Base-by-base conservation (phyloP, 2,888 invertebrate species). In the Cerastis rubricosa region DNA sequence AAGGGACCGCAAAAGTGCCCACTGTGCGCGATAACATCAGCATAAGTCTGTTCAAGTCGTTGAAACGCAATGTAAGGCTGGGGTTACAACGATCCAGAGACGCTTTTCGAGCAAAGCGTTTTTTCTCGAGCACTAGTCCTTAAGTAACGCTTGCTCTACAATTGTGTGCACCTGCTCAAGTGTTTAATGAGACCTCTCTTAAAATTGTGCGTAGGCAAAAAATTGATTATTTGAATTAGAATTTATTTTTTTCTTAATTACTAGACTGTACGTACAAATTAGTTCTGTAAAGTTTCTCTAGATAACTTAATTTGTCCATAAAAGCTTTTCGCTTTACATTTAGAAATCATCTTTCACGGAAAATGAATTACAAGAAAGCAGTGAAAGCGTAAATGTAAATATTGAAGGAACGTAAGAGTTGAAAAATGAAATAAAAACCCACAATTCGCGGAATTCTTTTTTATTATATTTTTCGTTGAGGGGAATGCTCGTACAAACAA, bases 1-100 rank as follows among this genome's bases (percentile, higher is more conserved):
- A 94, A 85, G 94, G 94, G 86, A 90, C 93, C 94, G 94, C 92
- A 90, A 90, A 78, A 93, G 92, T 89, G 89, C 86, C 90, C 85
- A 89, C 88, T 86, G 89, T 87, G 85, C 74, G 78, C 78, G 94
- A 94, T 94, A 93, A 89, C 81, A 94, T 94, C 93, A 83, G 88
- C 91, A 91, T 90, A 90, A 89, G 89, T 91, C 87, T 86, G 88
- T 90, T 89, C 81, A 87, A 91, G 87, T 88, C 78, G 85, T 87
- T 84, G 87, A 89, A 90, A 89, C 82, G 88, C 81, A 79, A 76
- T 74, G 71, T 85, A 83, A 87, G 76, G 87, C 82, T 11, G 64
- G 40, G 74, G 35, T 67, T 81, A 87, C 81, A 87, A 73, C 72
- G 74, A 71, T 76, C 71, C 63, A 85, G 80, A 57, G 76, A 49